A percentile compares a stretch with the other conserved stretches of the same genome.
Conservation (phyloP, 1,140 invertebrate species). For the Lepeophtheirus salmonis region DNA sequence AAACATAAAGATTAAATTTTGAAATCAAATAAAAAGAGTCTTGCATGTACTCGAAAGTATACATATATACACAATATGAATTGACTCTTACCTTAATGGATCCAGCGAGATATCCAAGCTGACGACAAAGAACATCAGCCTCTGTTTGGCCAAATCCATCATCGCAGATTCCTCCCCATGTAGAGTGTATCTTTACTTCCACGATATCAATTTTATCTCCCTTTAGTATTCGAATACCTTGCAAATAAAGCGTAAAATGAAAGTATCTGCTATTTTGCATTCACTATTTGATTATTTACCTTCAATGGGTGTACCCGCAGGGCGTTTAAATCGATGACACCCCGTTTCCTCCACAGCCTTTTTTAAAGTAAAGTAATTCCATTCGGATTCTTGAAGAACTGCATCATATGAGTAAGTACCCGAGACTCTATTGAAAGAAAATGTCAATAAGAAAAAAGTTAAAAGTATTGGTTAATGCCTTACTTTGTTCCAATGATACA, state of each 20-base stretch:
- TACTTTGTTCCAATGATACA: conserved; percentile 11
- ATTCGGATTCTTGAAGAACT: background rate
- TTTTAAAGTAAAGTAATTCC: background rate
- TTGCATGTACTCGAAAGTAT: too few species aligned
- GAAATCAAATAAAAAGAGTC: too few species aligned
- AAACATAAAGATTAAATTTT: too few species aligned
- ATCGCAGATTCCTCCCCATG: conserved; percentile 21
- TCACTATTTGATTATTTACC: background rate
- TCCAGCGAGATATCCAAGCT: conserved; percentile 18
- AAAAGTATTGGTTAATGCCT: background rate
- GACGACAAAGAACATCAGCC: conserved; percentile 20
- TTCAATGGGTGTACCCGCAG: conserved; percentile 4
- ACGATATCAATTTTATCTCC: conserved; percentile 6
- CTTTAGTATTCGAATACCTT: background rate
- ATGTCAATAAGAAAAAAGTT: too few species aligned
- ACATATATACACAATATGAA: too few species aligned
- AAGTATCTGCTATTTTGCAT: background rate
- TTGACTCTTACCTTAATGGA: too few species aligned
- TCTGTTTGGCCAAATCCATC: conserved; percentile 20
- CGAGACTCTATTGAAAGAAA: background rate
- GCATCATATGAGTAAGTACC: background rate
- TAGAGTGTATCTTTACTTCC: conserved; percentile 12
- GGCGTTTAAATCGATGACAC: conserved; percentile 5
- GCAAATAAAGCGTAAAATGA: background rate
- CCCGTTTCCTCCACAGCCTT: background rate